Evolutionary conservation across 30 jellyfish, hydroid and myxozoan genomes (phyloP).

Genomic region (Aurelia aurita complex sp. Pacific): DNA sequence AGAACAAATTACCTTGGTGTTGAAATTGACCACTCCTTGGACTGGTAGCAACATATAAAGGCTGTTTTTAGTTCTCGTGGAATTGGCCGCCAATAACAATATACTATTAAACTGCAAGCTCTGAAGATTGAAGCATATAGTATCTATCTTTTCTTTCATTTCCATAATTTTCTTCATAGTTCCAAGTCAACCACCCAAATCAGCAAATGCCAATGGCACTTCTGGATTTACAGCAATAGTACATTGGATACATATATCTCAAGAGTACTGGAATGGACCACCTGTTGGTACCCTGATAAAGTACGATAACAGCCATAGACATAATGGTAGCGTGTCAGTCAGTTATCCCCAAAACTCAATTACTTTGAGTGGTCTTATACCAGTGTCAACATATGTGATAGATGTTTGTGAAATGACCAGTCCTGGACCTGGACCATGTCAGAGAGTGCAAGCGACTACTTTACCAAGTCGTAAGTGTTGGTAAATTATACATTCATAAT

Average conservation of each 20-base stretch:
- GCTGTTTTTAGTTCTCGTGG: no score
- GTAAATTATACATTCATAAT: no score
- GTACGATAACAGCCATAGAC: constrained; percentile 13
- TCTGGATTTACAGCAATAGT: constrained; percentile 51
- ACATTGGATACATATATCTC: constrained; percentile 57
- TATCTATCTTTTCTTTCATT: no score
- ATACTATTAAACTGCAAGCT: no score
- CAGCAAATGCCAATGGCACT: constrained; percentile 33
- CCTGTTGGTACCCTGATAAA: constrained; percentile 63
- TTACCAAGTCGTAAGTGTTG: constrained; percentile 52
- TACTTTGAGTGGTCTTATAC: constrained; percentile 27
- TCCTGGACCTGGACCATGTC: constrained; percentile 82
- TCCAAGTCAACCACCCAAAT: constrained; percentile 78
- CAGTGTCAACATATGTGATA: constrained; percentile 58
- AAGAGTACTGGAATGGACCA: constrained; percentile 45
- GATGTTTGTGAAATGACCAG: constrained; percentile 68
- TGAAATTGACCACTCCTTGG: no score
- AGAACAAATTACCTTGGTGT: no score
- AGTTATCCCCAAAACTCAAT: constrained; percentile 11
- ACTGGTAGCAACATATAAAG: no score
- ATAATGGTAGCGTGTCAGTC: constrained; percentile 17
- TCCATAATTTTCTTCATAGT: constrained; percentile 17
- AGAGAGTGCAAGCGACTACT: constrained; percentile 61
- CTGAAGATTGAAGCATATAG: no score
- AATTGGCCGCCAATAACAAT: no score